Base-by-base conservation (phyloP, 2,113 vertebrate genomes). In the Abramis brama region DNA sequence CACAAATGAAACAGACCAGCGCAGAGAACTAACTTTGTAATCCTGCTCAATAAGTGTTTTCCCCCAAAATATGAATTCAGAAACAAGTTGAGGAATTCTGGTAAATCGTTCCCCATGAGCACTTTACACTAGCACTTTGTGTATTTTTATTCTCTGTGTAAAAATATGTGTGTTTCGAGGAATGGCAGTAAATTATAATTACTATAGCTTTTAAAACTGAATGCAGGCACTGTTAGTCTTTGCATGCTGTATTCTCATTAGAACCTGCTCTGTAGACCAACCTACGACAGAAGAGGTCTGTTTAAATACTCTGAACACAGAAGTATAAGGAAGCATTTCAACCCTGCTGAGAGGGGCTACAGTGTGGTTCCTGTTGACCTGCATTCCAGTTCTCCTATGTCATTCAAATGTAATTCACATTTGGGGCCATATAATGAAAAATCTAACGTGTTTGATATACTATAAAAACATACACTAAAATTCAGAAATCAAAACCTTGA, bases 331-430 rank as follows among this genome's bases (percentile, higher is more conserved):
- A n/a, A 36, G 21, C 11, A n/a, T 59, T 59, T 79, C 21, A 43
- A 12, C 30, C 30, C 71, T 75, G 71, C 71, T 75, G 43, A 75
- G 71, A 47, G 12, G 23, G 43, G 23, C 71, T 74, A 74, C 43
- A 74, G 43, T 74, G 19, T 6, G 21, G 55, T 79, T 79, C 52
- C 30, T 60, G 52, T 59, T 36, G 76, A n/a, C 33, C 33, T 36
- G 76, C 55, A 79, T 79, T 79, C 77, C 77, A n/a, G 5, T 79
- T 79, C 21, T 59, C 55, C 10, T 59, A 60, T 39, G 52, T 79
- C 52, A 79, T 79, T 2, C 3, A 0, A 47, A 47, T 25, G 43
- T 47, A 39, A 59, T 60, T 60, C 30, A 59, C 77, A 79, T 39
- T 39, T 79, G 9, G 19, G 21, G 11, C 15, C 12, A 25, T 47